Conservation (phyloP, 2,113 vertebrate species). For the Corythaeola cristata region DNA sequence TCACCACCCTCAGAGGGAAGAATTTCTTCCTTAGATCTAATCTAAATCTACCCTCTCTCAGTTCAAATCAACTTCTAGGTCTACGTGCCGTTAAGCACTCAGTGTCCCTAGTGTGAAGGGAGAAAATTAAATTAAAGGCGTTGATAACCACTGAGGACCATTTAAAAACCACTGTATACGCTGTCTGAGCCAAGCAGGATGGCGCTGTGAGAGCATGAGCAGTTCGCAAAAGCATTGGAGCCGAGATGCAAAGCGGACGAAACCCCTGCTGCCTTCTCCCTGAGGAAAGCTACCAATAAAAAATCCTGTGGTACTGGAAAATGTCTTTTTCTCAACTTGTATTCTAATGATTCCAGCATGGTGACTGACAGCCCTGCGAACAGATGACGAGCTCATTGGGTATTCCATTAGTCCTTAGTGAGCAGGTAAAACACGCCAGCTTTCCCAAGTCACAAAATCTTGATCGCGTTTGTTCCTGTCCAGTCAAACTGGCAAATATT, state of each 20-base stretch:
- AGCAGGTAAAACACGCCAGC: neutral
- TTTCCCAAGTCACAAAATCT: neutral
- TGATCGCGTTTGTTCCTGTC: neutral
- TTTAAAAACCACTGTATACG: neutral
- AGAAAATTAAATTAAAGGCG: neutral
- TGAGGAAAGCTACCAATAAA: neutral
- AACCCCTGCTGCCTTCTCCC: neutral
- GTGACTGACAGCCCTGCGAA: neutral
- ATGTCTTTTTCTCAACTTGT: neutral
- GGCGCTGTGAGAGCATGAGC: neutral
- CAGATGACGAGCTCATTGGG: rapidly evolving
- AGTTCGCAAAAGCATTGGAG: neutral
- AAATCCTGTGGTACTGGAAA: neutral
- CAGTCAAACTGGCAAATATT: neutral
- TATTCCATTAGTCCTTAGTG: neutral
- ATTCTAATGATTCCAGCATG: neutral
- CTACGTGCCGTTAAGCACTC: rapidly evolving
- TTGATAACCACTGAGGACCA: neutral
- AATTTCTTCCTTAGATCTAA: no score
- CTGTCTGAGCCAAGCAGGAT: neutral
- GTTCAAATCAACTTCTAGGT: neutral
- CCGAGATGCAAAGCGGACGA: neutral
- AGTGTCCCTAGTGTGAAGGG: rapidly evolving
- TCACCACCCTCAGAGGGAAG: no score
- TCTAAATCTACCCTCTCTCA: no score